Evolutionary conservation across 2,113 vertebrate species (phyloP).

Genomic region (Vulpes vulpes): DNA sequence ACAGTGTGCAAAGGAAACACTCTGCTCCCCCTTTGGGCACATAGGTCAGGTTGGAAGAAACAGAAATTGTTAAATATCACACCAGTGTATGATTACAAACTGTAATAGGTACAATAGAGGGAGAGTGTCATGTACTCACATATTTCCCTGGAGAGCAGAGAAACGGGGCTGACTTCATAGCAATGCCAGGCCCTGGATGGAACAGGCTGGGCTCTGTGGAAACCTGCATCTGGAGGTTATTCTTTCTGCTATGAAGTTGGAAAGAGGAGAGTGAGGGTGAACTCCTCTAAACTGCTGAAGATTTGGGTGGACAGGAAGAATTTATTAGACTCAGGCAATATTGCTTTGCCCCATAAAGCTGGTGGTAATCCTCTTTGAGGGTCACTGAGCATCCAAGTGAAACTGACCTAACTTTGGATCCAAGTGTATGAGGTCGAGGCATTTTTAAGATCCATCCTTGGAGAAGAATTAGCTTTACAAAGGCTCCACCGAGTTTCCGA

Average conservation of each 20-base stretch:
- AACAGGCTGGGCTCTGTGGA: not conserved
- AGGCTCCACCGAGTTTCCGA: not conserved
- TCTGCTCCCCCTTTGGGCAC: not conserved
- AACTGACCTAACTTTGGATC: conserved; percentile 50
- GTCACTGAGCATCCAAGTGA: conserved; percentile 47
- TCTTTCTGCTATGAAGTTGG: not conserved
- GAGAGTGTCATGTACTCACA: rapidly evolving
- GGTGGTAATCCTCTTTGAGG: conserved; percentile 29
- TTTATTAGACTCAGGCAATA: conserved; percentile 38
- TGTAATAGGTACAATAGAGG: not conserved
- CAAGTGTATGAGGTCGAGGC: not conserved
- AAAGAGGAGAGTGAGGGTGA: conserved; percentile 49
- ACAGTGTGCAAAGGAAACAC: rapidly evolving
- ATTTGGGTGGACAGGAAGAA: conserved; percentile 6
- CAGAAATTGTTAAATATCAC: not conserved
- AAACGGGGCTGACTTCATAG: not conserved
- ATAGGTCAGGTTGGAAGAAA: not conserved
- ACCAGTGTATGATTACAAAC: not conserved
- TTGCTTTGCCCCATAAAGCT: conserved; percentile 33
- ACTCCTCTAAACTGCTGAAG: not conserved
- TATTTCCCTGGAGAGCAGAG: not conserved
- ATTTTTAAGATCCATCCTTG: conserved; percentile 62
- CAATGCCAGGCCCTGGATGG: not conserved
- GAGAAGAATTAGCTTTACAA: conserved; percentile 74
- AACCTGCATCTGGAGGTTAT: not conserved